Evolutionary conservation across 2,888 invertebrate genomes (phyloP).

Genomic region (Sarcophaga carnaria): DNA sequence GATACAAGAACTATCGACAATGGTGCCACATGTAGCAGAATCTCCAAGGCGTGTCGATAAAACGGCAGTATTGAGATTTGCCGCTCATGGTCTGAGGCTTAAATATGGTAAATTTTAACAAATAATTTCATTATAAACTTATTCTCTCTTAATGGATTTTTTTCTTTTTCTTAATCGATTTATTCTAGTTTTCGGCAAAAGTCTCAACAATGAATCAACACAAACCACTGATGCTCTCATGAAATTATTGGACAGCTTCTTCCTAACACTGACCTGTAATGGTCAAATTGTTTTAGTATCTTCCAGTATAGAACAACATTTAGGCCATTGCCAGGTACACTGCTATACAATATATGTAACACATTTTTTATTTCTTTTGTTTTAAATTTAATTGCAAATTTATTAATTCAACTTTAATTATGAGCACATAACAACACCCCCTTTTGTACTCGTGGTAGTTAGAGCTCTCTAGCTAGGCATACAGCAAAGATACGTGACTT

Average conservation of each 20-base stretch:
- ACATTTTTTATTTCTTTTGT: too few species aligned
- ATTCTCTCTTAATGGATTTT: neutral
- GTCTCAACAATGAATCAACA: slow-evolving; percentile 83
- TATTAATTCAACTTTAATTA: neutral
- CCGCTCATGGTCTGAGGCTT: slow-evolving; percentile 92
- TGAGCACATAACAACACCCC: neutral
- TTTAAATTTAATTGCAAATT: neutral
- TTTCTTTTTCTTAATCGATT: slow-evolving; percentile 12
- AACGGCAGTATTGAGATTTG: slow-evolving; percentile 92
- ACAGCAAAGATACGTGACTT: slow-evolving; percentile 54
- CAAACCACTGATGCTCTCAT: slow-evolving; percentile 85
- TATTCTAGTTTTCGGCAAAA: slow-evolving; percentile 83
- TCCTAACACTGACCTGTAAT: slow-evolving; percentile 89
- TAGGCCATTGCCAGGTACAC: slow-evolving; percentile 91
- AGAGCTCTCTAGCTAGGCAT: neutral
- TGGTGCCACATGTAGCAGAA: slow-evolving; percentile 92
- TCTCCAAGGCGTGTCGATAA: slow-evolving; percentile 94
- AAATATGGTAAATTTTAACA: slow-evolving; percentile 83
- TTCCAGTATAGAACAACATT: slow-evolving; percentile 90
- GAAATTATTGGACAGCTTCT: slow-evolving; percentile 89
- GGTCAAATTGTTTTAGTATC: slow-evolving; percentile 94
- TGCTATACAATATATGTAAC: too few species aligned
- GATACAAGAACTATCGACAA: slow-evolving; percentile 90
- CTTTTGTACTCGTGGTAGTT: neutral
- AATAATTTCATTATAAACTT: neutral